phyloP scores from a whole-genome alignment of 2,113 vertebrate species.

The Xiphophorus couchianus region DNA sequence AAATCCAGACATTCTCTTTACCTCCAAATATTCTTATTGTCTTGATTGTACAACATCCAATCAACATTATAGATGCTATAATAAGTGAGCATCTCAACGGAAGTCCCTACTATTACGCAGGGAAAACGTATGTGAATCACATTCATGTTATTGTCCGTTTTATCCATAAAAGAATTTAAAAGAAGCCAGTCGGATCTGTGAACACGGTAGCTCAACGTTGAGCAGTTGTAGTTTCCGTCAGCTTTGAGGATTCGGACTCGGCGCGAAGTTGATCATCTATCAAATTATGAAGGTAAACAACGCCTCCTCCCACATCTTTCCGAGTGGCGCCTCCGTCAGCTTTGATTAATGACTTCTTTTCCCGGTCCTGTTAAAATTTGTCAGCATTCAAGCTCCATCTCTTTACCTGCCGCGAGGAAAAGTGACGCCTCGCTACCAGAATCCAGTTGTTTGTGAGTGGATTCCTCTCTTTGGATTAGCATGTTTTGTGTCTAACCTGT shows the following conservation, averaged over 20 bases:
- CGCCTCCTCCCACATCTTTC: background rate
- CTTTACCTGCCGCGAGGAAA: background rate
- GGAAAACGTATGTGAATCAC: too few relatives aligned
- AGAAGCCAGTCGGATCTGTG: background rate
- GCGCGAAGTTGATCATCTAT: background rate
- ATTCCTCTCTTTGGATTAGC: constrained; percentile 28
- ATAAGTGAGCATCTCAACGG: background rate
- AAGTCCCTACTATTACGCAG: background rate
- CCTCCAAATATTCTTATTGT: background rate
- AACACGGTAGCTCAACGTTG: too few relatives aligned
- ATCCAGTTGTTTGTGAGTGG: constrained; percentile 11
- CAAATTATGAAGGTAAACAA: background rate
- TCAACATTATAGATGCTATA: background rate
- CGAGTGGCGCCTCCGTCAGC: background rate
- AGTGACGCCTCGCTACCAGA: constrained; percentile 40
- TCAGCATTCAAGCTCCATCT: background rate
- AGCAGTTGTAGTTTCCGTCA: background rate
- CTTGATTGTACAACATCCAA: background rate
- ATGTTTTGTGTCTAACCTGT: constrained; percentile 5
- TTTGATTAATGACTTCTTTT: background rate
- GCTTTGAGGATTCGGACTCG: background rate
- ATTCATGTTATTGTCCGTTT: too few relatives aligned
- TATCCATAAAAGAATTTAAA: background rate
- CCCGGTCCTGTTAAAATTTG: background rate
- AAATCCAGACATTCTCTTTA: background rate